Base-by-base conservation (phyloP, 2,797 vertebrate genomes). In the Sparus aurata region DNA sequence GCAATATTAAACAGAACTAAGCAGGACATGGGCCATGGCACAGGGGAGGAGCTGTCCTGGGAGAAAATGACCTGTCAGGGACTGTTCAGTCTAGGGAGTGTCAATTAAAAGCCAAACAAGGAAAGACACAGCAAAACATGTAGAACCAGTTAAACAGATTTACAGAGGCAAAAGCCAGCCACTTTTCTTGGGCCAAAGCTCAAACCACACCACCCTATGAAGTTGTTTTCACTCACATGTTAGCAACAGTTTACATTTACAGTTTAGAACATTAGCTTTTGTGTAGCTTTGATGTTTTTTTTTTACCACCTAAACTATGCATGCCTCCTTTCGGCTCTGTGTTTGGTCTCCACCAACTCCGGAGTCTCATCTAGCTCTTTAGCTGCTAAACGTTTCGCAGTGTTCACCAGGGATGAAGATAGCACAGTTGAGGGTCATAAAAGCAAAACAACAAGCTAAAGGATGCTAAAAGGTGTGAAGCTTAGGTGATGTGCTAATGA, bases 1-100 rank as follows among this genome's bases (percentile, higher is more conserved):
- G 89, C 87, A 93, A 91, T 91, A 92, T 93, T 92, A 83, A 94
- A 88, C 79, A 92, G 89, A 92, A 91, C 91, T 90, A 92, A 94
- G 84, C 87, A 92, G 85, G 85, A 94, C 84, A 91, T 50, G 77
- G 85, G 77, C 85, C 53, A 50, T 47, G 85, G 81, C 82, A 73
- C 87, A 54, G 73, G 85, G 86, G 92, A 89, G 50, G 74, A 86
- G 79, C 72, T 22, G 85, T 85, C 87, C 77, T 63, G 71, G 71
- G 87, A 88, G 66, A 79, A 80, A 80, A 84, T 22, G 18, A 86
- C 84, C 87, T 89, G 85, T 87, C 85, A 85, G 12, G 65, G 4
- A 5, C 2, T 27, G 27, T 4, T 27, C 27, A 27, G 27, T 27
- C 27, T 27, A 4, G 12, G 65, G 6, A 5, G 11, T 16, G 49